Base-by-base conservation (phyloP, 2,113 vertebrate genomes). In the Xenus cinereus region DNA sequence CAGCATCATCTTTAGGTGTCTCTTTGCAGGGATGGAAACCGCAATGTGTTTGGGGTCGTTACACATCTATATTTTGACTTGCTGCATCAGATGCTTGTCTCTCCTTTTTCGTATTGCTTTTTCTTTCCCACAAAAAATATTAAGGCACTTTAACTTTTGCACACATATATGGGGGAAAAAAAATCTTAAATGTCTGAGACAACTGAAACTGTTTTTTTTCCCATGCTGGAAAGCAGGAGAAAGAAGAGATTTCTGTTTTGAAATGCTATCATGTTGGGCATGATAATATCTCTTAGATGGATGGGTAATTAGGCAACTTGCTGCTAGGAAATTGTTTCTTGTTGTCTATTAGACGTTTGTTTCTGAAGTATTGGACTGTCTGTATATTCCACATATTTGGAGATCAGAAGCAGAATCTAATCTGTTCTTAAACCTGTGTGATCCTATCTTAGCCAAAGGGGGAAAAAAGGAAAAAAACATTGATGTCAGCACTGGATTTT, bases 401-500 rank as follows among this genome's bases (percentile, higher is more conserved):
- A 69, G 67, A 46, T 77, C 54, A 83, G 87, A 83, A 84, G 63
- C 23, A 56, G 75, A 83, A 86, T 87, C 53, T 84, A 32, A 88
- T 92, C 79, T 67, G 48, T 74, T 54, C 35, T 63, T 72, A 84
- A 88, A 84, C 46, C 72, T 48, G 23, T 84, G 87, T 92, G 84
- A 95, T 93, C 88, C 82, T 86, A 39, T 46, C 1, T 69, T 66
- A 81, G 72, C 51, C 68, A 75, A 59, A 93, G 59, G 33, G 35
- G 26, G 5, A 16, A 21, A 30, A 32, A 6, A 32, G 6, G 10
- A 51, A 79, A 79, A 79, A 20, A 24, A 0, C 51, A 84, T 7
- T 84, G 76, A 89, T 97, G 81, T 89, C 77, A 91, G 80, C 51
- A 10, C 67, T 67, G 84, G 50, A 27, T 66, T 92, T 90, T 77